phyloP scores from a whole-genome alignment of 2,888 invertebrate genomes.

The Dicranocentrus wangi region DNA sequence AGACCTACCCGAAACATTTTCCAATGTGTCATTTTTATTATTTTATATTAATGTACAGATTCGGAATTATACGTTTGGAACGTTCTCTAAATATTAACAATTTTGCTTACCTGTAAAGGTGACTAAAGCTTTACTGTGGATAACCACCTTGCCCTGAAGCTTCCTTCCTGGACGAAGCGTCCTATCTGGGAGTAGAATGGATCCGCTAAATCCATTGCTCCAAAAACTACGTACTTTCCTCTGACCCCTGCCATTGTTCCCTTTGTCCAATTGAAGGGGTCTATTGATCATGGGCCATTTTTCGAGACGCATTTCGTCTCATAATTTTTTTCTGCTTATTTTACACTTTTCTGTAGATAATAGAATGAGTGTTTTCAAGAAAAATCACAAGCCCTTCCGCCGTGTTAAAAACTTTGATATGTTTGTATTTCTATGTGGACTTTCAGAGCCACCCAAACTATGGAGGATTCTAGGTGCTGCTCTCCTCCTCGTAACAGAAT shows the following conservation, averaged over 20 bases:
- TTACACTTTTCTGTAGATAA: too few species aligned
- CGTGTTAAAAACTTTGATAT: too few species aligned
- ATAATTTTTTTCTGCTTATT: too few species aligned
- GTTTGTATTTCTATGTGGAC: too few species aligned
- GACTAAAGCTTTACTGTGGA: slow-evolving; percentile 50
- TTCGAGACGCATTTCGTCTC: slow-evolving; percentile 45
- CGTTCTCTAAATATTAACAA: too few species aligned
- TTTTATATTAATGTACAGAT: neutral
- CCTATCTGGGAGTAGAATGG: slow-evolving; percentile 37
- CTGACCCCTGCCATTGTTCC: slow-evolving; percentile 4
- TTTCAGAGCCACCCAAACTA: too few species aligned
- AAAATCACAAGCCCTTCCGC: too few species aligned
- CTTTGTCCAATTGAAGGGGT: slow-evolving; percentile 44
- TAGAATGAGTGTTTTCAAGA: too few species aligned
- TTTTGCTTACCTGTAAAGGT: slow-evolving; percentile 52
- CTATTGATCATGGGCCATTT: slow-evolving; percentile 56
- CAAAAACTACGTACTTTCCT: slow-evolving; percentile 58
- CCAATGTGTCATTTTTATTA: neutral
- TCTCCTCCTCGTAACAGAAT: neutral
- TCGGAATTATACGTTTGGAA: neutral
- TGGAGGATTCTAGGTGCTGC: neutral
- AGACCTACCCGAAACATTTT: slow-evolving; percentile 23
- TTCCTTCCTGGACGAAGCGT: slow-evolving; percentile 55
- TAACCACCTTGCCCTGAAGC: slow-evolving; percentile 53
- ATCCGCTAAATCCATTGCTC: slow-evolving; percentile 61